phyloP scores from a whole-genome alignment of 53 echinoderm and acorn worm genomes.

The Temnopleurus reevesii region DNA sequence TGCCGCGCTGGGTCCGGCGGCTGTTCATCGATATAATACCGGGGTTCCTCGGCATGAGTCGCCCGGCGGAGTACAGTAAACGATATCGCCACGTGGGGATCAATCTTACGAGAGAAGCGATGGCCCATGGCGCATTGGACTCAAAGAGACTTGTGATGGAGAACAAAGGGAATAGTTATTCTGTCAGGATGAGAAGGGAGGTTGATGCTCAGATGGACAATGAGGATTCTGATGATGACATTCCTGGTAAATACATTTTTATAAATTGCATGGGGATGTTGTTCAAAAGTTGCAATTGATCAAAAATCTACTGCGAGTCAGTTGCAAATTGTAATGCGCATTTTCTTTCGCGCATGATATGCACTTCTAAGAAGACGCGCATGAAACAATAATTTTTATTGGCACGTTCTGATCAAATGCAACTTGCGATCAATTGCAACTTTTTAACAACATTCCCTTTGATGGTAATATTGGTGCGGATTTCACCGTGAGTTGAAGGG shows the following conservation, averaged over 20 bases:
- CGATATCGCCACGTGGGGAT: conserved; percentile 84
- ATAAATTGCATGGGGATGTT: no score
- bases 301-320: no score
- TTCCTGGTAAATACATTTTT: conserved; percentile 49
- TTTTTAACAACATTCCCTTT: no score
- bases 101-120: conserved; percentile 78
- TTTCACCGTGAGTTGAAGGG: no score
- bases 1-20: conserved; percentile 84
- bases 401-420: no score
- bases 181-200: conserved; percentile 84
- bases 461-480: no score
- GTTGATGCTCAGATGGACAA: conserved; percentile 65
- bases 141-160: conserved; percentile 81
- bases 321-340: no score
- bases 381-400: no score
- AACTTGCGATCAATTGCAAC: no score
- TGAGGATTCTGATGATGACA: conserved; percentile 60
- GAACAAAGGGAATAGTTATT: conserved; percentile 87
- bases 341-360: no score
- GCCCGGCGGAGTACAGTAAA: conserved; percentile 73
- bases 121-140: conserved; percentile 68
- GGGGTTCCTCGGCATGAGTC: conserved; percentile 77
- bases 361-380: no score
- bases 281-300: no score
- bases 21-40: conserved; percentile 85